Evolutionary conservation across 2,888 invertebrate species (phyloP), one percentile per base, ranked within the genome.

Genomic region (Harpalus rufipes): DNA sequence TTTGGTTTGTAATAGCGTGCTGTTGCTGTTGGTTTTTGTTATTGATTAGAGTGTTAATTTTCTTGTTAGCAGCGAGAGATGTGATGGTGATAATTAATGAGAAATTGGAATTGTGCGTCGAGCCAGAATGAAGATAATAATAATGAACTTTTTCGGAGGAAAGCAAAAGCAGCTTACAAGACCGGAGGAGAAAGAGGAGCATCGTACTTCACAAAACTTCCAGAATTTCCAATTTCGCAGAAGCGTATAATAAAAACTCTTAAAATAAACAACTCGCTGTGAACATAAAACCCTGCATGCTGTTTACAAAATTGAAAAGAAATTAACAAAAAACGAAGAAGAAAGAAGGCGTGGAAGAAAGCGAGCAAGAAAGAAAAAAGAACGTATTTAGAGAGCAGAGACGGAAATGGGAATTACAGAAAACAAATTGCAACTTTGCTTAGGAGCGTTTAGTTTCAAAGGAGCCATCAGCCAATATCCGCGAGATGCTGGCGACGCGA

Each of bases 391-490:
- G 81, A 81, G 81, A 80, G 80, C 80, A 80, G 79, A 79, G 68
- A 80, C 80, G 87, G 87, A 88, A 87, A 88, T 88, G 87, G 87
- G 87, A 88, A 88, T 88, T 87, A 87, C 86, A 87, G 87, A 87
- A 87, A 85, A 87, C 87, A 87, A 88, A 88, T 88, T 88, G 87
- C 88, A 86, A 86, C 87, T 86, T 87, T 85, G 85, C 82, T 85
- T 85, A 85, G 85, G 44, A 85, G 85, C 85, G 85, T 85, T 85
- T 85, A 85, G 85, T 85, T 85, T 85, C 85, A 85, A 85, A 85
- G 85, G 85, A 85, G 58, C 80, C 79, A 85, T 85, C 85, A 79
- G 85, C 85, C 85, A 85, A 85, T 85, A 85, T 85, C 80, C 85
- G 65, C 59, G 16, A 58, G 80, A 78, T 78, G 78, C 58, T 78